These are phyloP conservation scores for Glossophaga mutica DNA, from an alignment of 2,797 vertebrate genomes.

Conservation along the genomic window DNA sequence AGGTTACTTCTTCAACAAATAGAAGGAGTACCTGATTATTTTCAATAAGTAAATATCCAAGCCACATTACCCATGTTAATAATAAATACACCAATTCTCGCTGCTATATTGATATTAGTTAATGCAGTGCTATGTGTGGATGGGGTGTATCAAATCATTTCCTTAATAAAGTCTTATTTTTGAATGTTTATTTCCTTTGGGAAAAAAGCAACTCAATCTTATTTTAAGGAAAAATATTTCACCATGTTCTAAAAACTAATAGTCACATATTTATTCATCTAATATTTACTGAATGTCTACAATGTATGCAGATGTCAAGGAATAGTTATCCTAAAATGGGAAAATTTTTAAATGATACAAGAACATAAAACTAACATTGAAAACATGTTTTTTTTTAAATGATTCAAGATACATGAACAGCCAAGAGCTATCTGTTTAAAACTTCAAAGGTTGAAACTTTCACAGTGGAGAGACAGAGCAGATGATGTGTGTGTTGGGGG, in stretches of 20 bases:
- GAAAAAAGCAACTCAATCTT: slow-evolving; percentile 49
- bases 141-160: slow-evolving; percentile 19
- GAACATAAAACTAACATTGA: slow-evolving; percentile 2
- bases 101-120: slow-evolving; percentile 36
- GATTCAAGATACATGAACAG: slow-evolving; percentile 12
- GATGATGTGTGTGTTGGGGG: slow-evolving; percentile 59
- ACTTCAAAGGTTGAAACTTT: slow-evolving; percentile 14
- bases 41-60: slow-evolving; percentile 40
- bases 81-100: slow-evolving; percentile 10
- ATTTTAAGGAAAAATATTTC: slow-evolving; percentile 43
- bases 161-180: slow-evolving; percentile 41
- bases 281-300: slow-evolving; percentile 43
- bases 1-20: slow-evolving; percentile 41
- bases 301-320: not conserved
- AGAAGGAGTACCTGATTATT: not conserved
- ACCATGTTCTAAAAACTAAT: slow-evolving; percentile 18
- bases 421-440: slow-evolving; percentile 57
- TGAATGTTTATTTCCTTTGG: slow-evolving; percentile 58
- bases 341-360: slow-evolving; percentile 8
- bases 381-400: slow-evolving; percentile 22
- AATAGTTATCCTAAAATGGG: slow-evolving; percentile 52
- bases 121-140: slow-evolving; percentile 10
- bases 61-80: slow-evolving; percentile 18
- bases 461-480: slow-evolving; percentile 5
- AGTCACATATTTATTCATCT: slow-evolving; percentile 46